These are phyloP conservation scores for Cabera pusaria DNA, from an alignment of 2,888 invertebrate species.

Conservation along the genomic window DNA sequence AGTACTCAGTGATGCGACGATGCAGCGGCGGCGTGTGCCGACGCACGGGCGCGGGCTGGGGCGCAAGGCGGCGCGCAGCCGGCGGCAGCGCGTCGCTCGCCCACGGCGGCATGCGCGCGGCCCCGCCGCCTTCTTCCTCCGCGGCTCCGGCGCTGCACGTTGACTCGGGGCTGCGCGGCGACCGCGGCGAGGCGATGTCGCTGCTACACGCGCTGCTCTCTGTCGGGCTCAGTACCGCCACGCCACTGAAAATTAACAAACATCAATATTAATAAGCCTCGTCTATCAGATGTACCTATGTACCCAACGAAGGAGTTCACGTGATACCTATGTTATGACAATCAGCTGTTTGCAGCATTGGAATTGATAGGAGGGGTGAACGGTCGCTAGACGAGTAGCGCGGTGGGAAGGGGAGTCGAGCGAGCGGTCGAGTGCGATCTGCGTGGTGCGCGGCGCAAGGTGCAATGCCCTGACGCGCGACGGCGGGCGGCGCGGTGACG, in stretches of 20 bases:
- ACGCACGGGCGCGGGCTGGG: conserved; percentile 60
- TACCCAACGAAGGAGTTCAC: too few relatives aligned
- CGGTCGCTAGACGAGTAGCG: conserved; percentile 38
- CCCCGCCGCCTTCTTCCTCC: conserved; percentile 71
- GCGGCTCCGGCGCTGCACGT: conserved; percentile 68
- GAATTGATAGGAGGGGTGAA: conserved; percentile 57
- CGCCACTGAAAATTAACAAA: conserved; percentile 87
- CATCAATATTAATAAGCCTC: conserved; percentile 8
- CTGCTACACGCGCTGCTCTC: conserved; percentile 89
- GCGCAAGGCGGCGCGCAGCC: conserved; percentile 71
- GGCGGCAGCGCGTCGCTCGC: conserved; percentile 72
- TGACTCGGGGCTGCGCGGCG: conserved; percentile 90
- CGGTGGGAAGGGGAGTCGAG: conserved; percentile 42
- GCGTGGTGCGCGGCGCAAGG: conserved; percentile 56
- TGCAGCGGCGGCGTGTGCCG: conserved; percentile 77
- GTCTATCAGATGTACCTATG: too few relatives aligned
- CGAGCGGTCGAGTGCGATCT: conserved; percentile 33
- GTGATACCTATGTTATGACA: conserved; percentile 42
- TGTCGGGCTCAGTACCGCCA: conserved; percentile 90
- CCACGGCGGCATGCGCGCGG: conserved; percentile 80
- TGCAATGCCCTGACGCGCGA: conserved; percentile 69
- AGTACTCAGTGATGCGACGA: conserved; percentile 93
- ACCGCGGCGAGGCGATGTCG: conserved; percentile 94
- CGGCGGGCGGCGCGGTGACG: conserved; percentile 65
- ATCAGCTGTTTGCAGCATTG: conserved; percentile 73